Percentiles rank a stretch among this genome's conserved stretches.
Conservation (phyloP, 2,888 invertebrate genomes). For the Tachystola acroxantha region DNA sequence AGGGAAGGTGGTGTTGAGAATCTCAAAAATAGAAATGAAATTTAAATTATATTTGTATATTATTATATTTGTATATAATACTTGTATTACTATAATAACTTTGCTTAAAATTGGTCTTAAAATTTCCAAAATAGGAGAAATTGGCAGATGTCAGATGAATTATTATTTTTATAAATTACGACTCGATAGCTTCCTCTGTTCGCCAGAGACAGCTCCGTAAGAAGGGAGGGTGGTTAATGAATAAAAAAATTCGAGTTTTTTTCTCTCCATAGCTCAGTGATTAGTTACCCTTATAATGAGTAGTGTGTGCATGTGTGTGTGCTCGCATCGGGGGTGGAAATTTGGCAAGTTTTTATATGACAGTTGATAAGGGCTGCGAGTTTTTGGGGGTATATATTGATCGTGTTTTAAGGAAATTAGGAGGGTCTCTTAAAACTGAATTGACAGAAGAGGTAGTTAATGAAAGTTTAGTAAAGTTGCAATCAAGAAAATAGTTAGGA, state of each 20-base stretch:
- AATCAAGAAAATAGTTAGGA: too few relatives aligned
- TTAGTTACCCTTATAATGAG: slow-evolving; percentile 77
- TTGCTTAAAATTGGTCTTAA: too few relatives aligned
- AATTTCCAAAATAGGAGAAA: too few relatives aligned
- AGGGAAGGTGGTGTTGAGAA: too few relatives aligned
- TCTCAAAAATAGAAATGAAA: too few relatives aligned
- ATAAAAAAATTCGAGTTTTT: slow-evolving; percentile 75
- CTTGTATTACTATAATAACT: too few relatives aligned
- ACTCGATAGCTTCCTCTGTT: slow-evolving; percentile 30
- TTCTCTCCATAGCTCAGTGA: slow-evolving; percentile 72
- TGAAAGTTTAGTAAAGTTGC: too few relatives aligned
- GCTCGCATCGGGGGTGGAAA: slow-evolving; percentile 29
- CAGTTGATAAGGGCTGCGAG: slow-evolving; percentile 62
- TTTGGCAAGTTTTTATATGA: slow-evolving; percentile 49
- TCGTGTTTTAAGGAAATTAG: slow-evolving; percentile 7
- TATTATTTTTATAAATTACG: too few relatives aligned
- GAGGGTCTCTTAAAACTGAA: neutral
- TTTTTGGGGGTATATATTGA: slow-evolving; percentile 58
- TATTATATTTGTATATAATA: too few relatives aligned
- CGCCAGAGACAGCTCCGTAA: slow-evolving; percentile 56
- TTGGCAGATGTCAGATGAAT: too few relatives aligned
- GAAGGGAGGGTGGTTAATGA: slow-evolving; percentile 77
- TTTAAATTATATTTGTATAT: too few relatives aligned
- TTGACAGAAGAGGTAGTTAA: too few relatives aligned
- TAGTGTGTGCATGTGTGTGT: slow-evolving; percentile 56